Evolutionary conservation across 2,888 invertebrate species (phyloP), one percentile per base, ranked within the genome.

Genomic region (Pyrrhosoma nymphula): DNA sequence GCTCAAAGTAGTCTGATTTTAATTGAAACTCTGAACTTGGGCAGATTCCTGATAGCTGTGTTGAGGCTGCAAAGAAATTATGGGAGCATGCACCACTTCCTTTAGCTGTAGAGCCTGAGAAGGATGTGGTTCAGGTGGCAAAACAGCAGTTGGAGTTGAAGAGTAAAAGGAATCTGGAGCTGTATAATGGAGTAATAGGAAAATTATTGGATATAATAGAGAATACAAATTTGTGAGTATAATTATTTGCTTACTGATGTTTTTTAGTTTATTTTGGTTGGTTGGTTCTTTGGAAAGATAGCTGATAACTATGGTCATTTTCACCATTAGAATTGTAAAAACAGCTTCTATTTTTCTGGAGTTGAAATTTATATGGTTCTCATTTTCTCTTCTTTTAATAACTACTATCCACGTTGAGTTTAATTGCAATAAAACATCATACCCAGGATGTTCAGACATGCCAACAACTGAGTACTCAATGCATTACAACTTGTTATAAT

Each of bases 131-230:
- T 96, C 95, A 97, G 96, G 90, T 97, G 90, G 96, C 98, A 96
- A 96, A 96, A 55, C 18, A 96, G 95, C 82, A 96, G 30, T 96
- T 97, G 56, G 96, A 96, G 60, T 96, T 96, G 95, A 96, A 97
- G 16, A 98, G 97, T 26, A 97, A 97, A 90, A 96, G 96, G 75
- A 97, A 97, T 95, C 97, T 97, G 93, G 96, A 96, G 0, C 96
- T 97, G 20, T 98, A 98, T 96, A 97, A 97, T 56, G 97, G 97
- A 30, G 96, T 97, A 0, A 96, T 98, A 18, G 96, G 97, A 90
- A 96, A 97, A 16, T 96, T 98, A 69, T 96, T 98, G 82, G 97
- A 97, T 35, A 97, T 98, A 60, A 97, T 98, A 63, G 97, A 97
- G 23, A 97, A 97, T 95, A 97, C 97, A 82, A 97, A 97, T 96